Conservation (phyloP, 2,113 vertebrate genomes). For the Vanacampus margaritifer region DNA sequence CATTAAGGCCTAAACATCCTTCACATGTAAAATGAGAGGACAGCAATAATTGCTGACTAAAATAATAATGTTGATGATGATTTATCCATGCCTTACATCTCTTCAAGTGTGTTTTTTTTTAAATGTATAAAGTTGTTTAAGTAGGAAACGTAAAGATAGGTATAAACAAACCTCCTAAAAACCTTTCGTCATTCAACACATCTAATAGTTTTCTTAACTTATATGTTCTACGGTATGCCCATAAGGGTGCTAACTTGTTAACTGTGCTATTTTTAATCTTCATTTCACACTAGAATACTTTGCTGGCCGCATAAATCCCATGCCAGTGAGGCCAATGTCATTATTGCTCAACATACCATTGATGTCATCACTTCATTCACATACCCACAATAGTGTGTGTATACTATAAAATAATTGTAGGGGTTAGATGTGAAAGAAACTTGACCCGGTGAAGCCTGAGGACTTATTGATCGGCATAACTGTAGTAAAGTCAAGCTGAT, state of each 20-base stretch:
- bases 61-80: background rate
- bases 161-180: background rate
- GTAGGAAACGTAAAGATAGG: background rate
- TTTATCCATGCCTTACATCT: background rate
- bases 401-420: background rate
- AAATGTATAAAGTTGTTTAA: background rate
- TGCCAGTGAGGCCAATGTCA: background rate
- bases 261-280: background rate
- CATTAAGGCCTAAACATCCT: background rate
- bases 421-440: background rate
- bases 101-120: background rate
- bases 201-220: background rate
- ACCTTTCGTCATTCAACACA: background rate
- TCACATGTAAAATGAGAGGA: background rate
- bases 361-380: background rate
- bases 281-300: background rate
- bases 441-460: background rate
- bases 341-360: background rate
- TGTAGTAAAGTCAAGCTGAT: background rate
- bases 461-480: conserved; percentile 5
- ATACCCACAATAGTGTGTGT: background rate
- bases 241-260: background rate
- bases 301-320: background rate
- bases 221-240: background rate
- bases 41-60: background rate